These are phyloP conservation scores for Apamea anceps DNA, from an alignment of 2,888 invertebrate genomes.

Conservation along the genomic window DNA sequence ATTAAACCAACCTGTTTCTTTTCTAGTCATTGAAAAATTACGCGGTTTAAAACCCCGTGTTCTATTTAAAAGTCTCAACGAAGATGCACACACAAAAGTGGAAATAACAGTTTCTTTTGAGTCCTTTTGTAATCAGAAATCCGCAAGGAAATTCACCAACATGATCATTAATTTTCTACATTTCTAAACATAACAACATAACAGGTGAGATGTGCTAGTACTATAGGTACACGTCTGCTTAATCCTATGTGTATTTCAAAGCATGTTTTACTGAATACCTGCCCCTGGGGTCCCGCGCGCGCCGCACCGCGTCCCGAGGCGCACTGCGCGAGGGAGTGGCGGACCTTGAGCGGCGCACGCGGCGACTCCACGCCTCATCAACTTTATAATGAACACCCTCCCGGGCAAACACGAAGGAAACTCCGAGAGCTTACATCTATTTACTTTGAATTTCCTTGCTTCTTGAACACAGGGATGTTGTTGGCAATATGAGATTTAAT, in stretches of 20 bases:
- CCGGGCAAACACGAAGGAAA: neutral
- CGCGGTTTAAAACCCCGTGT: neutral
- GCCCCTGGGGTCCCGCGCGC: conserved; percentile 23
- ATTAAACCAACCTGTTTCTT: neutral
- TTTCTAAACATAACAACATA: neutral
- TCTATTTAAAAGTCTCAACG: neutral
- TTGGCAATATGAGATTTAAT: neutral
- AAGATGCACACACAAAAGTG: neutral
- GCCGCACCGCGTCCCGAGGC: conserved; percentile 27
- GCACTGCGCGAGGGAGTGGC: conserved; percentile 37
- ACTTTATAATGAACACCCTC: conserved; percentile 55
- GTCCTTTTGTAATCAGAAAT: neutral
- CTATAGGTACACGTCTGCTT: neutral
- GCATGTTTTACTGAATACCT: conserved; percentile 23
- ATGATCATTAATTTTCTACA: neutral
- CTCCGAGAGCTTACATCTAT: neutral
- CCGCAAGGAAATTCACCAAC: neutral
- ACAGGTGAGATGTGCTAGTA: neutral
- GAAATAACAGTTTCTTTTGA: neutral
- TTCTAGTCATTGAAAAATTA: neutral
- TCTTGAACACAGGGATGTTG: neutral
- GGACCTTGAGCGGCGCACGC: neutral
- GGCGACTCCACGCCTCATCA: conserved; percentile 37
- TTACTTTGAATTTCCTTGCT: conserved; percentile 5
- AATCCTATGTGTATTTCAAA: neutral